phyloP scores from a whole-genome alignment of 2,888 invertebrate species.

The Erynnis tages region DNA sequence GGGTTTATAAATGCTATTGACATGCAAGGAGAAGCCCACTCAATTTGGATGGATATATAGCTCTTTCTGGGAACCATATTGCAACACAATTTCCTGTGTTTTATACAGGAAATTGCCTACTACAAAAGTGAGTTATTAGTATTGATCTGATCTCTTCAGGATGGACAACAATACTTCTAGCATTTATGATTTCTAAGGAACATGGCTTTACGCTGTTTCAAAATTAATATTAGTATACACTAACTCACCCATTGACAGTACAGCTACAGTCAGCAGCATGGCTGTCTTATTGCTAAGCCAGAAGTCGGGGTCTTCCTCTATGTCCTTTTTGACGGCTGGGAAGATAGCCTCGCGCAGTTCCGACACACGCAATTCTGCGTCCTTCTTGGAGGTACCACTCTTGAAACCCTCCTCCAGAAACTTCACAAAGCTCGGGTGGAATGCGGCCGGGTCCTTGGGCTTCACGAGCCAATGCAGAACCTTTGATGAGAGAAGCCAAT shows the following conservation, averaged over 20 bases:
- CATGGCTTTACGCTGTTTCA: no score
- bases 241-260: slow-evolving; percentile 83
- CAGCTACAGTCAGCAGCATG: slow-evolving; percentile 85
- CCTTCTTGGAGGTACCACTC: slow-evolving; percentile 88
- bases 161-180: no score
- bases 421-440: slow-evolving; percentile 90
- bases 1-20: no score
- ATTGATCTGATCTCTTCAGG: no score
- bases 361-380: slow-evolving; percentile 82
- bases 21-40: no score
- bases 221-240: no score
- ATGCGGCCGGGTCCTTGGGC: slow-evolving; percentile 89
- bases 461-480: slow-evolving; percentile 92
- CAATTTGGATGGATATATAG: no score
- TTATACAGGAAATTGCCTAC: no score
- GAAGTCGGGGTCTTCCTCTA: slow-evolving; percentile 81
- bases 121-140: no score
- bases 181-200: no score
- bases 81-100: no score
- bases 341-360: slow-evolving; percentile 87
- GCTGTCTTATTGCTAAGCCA: slow-evolving; percentile 87
- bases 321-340: slow-evolving; percentile 78
- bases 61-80: no score
- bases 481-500: slow-evolving; percentile 35
- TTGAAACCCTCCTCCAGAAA: slow-evolving; percentile 88